A percentile compares a stretch with the other conserved stretches of the same genome.
Conservation (phyloP, 2,797 vertebrate species). For the Enteromius argenteus region DNA sequence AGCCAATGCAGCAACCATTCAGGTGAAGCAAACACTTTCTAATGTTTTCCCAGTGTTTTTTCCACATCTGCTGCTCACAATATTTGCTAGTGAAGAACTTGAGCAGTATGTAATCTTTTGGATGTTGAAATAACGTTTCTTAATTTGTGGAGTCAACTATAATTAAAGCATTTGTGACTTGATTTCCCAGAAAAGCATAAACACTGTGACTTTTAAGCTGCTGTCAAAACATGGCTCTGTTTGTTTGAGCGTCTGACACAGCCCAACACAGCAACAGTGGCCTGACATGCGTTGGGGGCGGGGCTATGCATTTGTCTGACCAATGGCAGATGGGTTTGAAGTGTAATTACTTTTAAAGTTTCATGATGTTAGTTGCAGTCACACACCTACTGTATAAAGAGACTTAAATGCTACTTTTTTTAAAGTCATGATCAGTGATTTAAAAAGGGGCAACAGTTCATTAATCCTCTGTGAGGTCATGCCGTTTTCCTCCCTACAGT, state of each 20-base stretch:
- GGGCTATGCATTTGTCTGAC: not conserved
- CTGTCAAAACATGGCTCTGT: not conserved
- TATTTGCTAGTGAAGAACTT: not conserved
- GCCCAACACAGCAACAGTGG: not conserved
- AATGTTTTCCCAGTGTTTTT: not conserved
- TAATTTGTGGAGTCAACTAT: not conserved
- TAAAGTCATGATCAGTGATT: conserved; percentile 9
- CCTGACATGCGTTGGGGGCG: not conserved
- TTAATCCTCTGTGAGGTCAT: conserved; percentile 14
- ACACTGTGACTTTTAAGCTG: not conserved
- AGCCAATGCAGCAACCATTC: too few relatives aligned
- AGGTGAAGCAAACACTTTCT: not conserved
- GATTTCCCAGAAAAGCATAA: not conserved
- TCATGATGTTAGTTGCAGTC: not conserved
- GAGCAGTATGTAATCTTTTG: not conserved
- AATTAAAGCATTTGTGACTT: not conserved
- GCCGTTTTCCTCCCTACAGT: not conserved
- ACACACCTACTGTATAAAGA: not conserved
- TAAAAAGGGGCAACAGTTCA: conserved; percentile 38
- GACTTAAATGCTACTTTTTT: not conserved
- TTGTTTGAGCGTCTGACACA: not conserved
- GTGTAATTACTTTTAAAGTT: not conserved
- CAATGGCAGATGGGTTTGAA: not conserved
- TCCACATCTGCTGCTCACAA: not conserved
- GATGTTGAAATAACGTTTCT: not conserved